Base-by-base conservation (phyloP, 2,888 invertebrate genomes). In the Linhomoeus sp. region DNA sequence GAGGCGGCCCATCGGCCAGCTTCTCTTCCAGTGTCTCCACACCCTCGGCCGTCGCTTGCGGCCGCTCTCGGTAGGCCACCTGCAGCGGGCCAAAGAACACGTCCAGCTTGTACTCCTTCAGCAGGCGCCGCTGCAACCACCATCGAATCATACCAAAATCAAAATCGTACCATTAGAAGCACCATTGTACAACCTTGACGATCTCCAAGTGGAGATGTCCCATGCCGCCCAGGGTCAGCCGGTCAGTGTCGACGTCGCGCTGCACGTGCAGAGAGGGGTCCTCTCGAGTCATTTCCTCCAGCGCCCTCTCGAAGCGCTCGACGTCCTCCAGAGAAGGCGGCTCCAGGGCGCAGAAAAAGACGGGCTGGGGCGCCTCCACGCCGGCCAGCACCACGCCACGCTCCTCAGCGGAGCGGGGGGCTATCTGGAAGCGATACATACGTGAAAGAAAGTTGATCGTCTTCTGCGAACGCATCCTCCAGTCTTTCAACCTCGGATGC, bases 341-440 rank as follows among this genome's bases (percentile, higher is more conserved):
- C 70, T 97, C 94, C 52, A 97, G 79, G 1, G 86, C 81, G 66
- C 94, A 92, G 62, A 90, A 82, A 70, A 90, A 94, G 1, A 97
- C 97, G 0, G 97, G 88, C 60, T 86, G 82, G 0, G 90, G 90
- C 49, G 87, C 70, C 41, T 74, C 73, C 0, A 81, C 75, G 2
- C 80, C 78, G 55, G 65, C 64, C 38, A 70, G 57, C 24, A 66
- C 54, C 29, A 29, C 29, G 29, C 29, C 29, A 9, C 29, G 50
- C 55, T 19, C 43, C 46, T 12, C 47, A 45, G 33, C 51, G 58
- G n/a, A n/a, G n/a, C n/a, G n/a, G n/a, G n/a, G n/a, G n/a, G n/a
- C n/a, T n/a, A n/a, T n/a, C n/a, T n/a, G n/a, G n/a, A n/a, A n/a
- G n/a, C n/a, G n/a, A n/a, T n/a, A n/a, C n/a, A n/a, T n/a, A n/a